Percentiles rank a stretch among this genome's conserved stretches.
Evolutionary conservation across 2,113 vertebrate genomes (phyloP).

Genomic region (Struthidea cinerea): DNA sequence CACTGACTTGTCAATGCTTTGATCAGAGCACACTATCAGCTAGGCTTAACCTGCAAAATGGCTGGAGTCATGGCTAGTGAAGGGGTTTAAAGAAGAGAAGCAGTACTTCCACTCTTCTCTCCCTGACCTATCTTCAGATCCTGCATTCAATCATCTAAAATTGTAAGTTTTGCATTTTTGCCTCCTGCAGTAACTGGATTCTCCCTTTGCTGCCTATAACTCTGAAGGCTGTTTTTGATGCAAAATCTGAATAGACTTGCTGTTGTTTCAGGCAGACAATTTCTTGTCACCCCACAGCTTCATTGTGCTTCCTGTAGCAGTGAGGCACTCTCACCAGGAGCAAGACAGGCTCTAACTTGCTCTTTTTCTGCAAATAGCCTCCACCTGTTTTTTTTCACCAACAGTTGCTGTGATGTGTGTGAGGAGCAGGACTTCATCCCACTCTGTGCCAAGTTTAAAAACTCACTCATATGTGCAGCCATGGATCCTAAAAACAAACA

Average conservation of each 20-base stretch:
- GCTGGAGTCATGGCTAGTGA: neutral
- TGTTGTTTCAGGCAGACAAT: neutral
- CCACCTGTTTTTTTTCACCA: neutral
- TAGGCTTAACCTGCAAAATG: neutral
- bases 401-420: neutral
- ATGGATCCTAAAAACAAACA: neutral
- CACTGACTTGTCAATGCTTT: neutral
- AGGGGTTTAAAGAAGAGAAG: neutral
- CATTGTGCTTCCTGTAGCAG: neutral
- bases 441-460: neutral
- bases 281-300: neutral
- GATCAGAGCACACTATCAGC: neutral
- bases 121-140: neutral
- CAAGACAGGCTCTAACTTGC: neutral
- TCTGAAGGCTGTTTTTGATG: neutral
- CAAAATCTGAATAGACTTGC: neutral
- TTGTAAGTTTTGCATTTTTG: neutral
- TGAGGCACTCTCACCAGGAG: neutral
- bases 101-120: neutral
- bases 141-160: neutral
- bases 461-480: neutral
- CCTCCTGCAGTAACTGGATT: neutral
- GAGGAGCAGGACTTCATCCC: neutral
- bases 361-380: slow-evolving; percentile 19
- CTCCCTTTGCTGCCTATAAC: neutral